Evolutionary conservation across 2,888 invertebrate genomes (phyloP).

Genomic region (Cheilosia grossa): DNA sequence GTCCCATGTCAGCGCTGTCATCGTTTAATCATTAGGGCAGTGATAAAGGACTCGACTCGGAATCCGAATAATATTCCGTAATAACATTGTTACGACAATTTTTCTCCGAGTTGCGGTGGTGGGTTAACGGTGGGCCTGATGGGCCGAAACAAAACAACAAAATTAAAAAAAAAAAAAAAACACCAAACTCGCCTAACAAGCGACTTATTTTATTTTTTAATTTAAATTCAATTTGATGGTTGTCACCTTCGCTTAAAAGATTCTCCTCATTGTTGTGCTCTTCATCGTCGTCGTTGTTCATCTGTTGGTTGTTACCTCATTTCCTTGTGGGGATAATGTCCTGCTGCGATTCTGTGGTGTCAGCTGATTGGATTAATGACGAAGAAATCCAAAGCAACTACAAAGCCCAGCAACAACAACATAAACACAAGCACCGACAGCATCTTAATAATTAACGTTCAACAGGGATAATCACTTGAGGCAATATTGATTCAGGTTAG

Average conservation of each 20-base stretch:
- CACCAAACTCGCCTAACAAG: constrained; percentile 14
- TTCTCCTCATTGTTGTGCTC: background rate
- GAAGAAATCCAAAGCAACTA: constrained; percentile 40
- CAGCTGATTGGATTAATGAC: constrained; percentile 67
- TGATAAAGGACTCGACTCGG: constrained; percentile 52
- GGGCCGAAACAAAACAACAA: background rate
- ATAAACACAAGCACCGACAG: constrained; percentile 38
- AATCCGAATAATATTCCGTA: constrained; percentile 52
- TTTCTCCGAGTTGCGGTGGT: constrained; percentile 18
- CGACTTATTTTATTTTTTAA: constrained; percentile 20
- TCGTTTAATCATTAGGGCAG: constrained; percentile 76
- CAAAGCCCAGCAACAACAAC: constrained; percentile 39
- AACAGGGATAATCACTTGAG: constrained; percentile 62
- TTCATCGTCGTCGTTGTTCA: background rate
- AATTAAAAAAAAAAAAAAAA: background rate
- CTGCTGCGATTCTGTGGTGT: constrained; percentile 55
- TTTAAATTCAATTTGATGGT: constrained; percentile 59
- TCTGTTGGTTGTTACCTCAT: background rate
- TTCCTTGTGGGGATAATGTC: constrained; percentile 39
- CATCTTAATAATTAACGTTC: constrained; percentile 68
- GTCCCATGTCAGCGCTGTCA: constrained; percentile 76
- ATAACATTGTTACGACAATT: constrained; percentile 55
- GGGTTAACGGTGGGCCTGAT: background rate
- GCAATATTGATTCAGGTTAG: constrained; percentile 66
- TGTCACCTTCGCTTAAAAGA: constrained; percentile 36